Conservation (phyloP, 2,797 vertebrate genomes). For the Artibeus lituratus region DNA sequence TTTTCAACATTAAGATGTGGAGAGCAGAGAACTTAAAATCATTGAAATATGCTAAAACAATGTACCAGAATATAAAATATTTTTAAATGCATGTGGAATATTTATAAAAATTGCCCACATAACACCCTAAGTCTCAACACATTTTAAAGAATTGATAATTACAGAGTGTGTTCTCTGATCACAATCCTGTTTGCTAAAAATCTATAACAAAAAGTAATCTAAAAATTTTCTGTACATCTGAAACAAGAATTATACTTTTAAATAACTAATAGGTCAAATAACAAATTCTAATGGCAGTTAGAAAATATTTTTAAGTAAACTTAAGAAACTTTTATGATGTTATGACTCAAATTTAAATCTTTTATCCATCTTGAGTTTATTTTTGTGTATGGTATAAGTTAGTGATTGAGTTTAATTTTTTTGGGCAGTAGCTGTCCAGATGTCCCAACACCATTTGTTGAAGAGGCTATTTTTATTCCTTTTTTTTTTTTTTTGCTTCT, state of each 20-base stretch:
- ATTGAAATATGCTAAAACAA: no score
- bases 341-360: no score
- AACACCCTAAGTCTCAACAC: neutral
- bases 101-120: neutral
- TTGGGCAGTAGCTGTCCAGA: no score
- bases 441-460: no score
- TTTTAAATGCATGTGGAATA: neutral
- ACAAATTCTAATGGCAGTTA: neutral
- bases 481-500: no score
- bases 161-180: neutral
- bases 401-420: no score
- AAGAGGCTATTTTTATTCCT: no score
- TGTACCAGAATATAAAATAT: neutral
- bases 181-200: neutral
- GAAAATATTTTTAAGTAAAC: neutral
- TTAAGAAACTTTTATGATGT: neutral
- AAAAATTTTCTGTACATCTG: neutral
- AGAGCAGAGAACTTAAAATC: neutral
- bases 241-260: neutral
- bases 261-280: neutral
- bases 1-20: neutral
- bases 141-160: neutral
- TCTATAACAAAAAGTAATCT: neutral
- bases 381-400: no score
- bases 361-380: no score